Base-by-base conservation (phyloP, 1,140 invertebrate genomes). In the Steinernema khuongi region DNA sequence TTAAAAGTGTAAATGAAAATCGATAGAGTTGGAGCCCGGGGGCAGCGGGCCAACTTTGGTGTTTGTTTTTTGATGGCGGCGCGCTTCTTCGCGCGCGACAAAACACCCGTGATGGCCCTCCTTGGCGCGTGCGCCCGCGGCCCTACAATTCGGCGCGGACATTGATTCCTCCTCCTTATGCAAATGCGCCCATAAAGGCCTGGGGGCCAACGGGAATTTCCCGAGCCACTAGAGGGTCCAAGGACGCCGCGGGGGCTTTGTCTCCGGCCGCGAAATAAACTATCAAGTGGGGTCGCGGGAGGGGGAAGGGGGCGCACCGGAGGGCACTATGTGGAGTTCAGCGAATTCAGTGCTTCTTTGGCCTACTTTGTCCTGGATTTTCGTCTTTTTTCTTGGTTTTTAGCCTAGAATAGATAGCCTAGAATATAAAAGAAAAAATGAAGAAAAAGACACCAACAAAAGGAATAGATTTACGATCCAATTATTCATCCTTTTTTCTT, bases 1-100 rank as follows among this genome's bases (percentile, higher is more conserved):
- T 60, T 60, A 26, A 60, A 60, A 60, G 50, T 60, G 22, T 60
- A 60, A 60, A 60, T 60, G 50, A 60, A 60, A 60, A 60, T 60
- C 50, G 50, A 60, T 60, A 60, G 50, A 60, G 50, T 60, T 60
- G 50, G 50, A 60, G 19, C 11, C 50, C 50, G 22, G 26, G 50
- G 50, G 36, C 11, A 7, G 50, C 50, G 50, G 50, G 50, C 50
- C 50, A 60, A 60, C 50, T 60, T 60, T 60, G 50, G 50, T 60
- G 50, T 60, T 60, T 60, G 50, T 60, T 60, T 60, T 60, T 60
- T 60, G 50, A 22, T 60, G 50, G 50, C 50, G 22, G 4, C 50
- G n/a, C n/a, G 50, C 50, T 60, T 60, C 50, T 60, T 22, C 50
- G 7, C 19, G 7, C 50, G 50, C 50, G 22, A 60, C 50, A 60